These are phyloP conservation scores for Synergus japonicus DNA, from an alignment of 2,888 invertebrate species.

Conservation along the genomic window DNA sequence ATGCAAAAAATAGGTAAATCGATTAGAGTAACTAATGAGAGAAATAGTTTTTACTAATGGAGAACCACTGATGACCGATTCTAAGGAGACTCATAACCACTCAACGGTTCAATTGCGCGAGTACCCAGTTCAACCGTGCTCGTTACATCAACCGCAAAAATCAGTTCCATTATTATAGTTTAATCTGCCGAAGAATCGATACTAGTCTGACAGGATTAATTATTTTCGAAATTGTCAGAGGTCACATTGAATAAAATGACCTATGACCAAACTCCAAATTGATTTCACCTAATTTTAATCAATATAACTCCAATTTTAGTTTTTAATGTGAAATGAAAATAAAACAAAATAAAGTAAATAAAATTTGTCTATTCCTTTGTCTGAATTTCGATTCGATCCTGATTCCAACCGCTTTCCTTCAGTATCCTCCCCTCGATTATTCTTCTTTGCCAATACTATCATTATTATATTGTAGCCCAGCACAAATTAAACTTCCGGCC, in stretches of 20 bases:
- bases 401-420: neutral
- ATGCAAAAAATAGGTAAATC: neutral
- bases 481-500: conserved; percentile 72
- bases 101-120: conserved; percentile 70
- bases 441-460: conserved; percentile 51
- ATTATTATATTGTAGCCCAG: conserved; percentile 68
- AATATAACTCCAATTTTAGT: too few species aligned
- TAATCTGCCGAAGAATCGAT: conserved; percentile 67
- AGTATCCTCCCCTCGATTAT: neutral
- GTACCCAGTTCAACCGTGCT: conserved; percentile 69
- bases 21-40: neutral
- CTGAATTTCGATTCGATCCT: neutral
- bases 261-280: neutral
- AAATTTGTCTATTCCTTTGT: neutral
- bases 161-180: conserved; percentile 70
- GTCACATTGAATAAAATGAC: conserved; percentile 13
- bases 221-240: conserved; percentile 50
- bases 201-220: conserved; percentile 65
- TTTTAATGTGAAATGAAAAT: too few species aligned
- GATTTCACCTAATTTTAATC: too few species aligned
- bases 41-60: conserved; percentile 41
- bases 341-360: too few species aligned
- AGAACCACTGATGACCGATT: conserved; percentile 62
- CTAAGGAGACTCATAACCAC: conserved; percentile 73
- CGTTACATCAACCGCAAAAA: conserved; percentile 74